Evolutionary conservation across 2,797 vertebrate genomes (phyloP).

Genomic region (Chelonia mydas): DNA sequence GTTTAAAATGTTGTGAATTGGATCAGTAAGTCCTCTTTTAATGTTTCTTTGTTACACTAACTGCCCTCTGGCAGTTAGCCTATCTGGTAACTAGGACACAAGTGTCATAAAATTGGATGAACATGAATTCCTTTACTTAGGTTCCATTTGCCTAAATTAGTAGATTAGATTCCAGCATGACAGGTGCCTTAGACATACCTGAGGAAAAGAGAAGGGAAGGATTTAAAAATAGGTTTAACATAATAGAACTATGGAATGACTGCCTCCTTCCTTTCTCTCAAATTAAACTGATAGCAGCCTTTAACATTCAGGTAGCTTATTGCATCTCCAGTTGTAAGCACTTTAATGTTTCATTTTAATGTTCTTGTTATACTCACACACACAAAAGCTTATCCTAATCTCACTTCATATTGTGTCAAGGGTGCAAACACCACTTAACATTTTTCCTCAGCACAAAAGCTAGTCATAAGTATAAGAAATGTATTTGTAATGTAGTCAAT

Average conservation of each 20-base stretch:
- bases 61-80: neutral
- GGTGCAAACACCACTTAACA: slow-evolving; percentile 32
- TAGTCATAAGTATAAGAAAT: neutral
- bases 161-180: slow-evolving; percentile 12
- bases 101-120: neutral
- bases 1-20: neutral
- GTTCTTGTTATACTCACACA: slow-evolving; percentile 2
- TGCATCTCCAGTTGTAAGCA: neutral
- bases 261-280: neutral
- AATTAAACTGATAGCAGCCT: neutral
- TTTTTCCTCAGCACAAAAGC: slow-evolving; percentile 19
- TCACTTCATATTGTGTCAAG: slow-evolving; percentile 46
- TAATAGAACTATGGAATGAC: neutral
- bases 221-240: neutral
- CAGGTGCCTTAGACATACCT: neutral
- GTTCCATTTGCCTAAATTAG: slow-evolving; percentile 1
- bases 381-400: slow-evolving; percentile 30
- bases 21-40: neutral
- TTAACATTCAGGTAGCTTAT: neutral
- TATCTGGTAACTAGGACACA: neutral
- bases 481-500: slow-evolving; percentile 42
- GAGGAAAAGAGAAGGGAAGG: neutral
- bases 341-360: slow-evolving; percentile 49
- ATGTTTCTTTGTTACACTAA: neutral
- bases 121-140: neutral